phyloP scores from a whole-genome alignment of 1,140 invertebrate genomes.

The Dreissena polymorpha region DNA sequence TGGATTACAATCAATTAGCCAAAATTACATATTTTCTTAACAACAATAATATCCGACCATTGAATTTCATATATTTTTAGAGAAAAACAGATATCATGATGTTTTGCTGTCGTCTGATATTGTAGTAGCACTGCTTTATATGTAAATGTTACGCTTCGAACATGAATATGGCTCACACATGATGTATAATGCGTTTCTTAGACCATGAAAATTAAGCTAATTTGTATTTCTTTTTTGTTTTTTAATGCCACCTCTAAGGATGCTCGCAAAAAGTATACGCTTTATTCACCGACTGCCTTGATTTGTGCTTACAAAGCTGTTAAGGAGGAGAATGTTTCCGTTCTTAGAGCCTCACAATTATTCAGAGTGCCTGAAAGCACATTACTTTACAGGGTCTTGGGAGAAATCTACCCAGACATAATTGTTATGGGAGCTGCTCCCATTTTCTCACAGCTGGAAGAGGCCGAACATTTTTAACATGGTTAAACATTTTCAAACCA shows the following conservation, averaged over 20 bases:
- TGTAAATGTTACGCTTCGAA: too few relatives aligned
- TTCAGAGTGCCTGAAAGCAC: background rate
- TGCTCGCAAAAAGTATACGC: background rate
- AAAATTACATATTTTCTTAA: too few relatives aligned
- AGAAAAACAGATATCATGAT: too few relatives aligned
- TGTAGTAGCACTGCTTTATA: too few relatives aligned
- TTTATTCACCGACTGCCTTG: slow-evolving; percentile 21
- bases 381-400: background rate
- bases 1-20: too few relatives aligned
- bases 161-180: too few relatives aligned
- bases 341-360: background rate
- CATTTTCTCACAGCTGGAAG: slow-evolving; percentile 9
- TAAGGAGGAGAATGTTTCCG: background rate
- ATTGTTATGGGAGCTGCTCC: background rate
- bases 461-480: background rate
- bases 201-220: background rate
- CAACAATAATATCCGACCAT: too few relatives aligned
- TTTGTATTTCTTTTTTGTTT: background rate
- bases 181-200: slow-evolving; percentile 2
- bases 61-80: too few relatives aligned
- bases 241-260: slow-evolving; percentile 3
- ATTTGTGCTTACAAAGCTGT: slow-evolving; percentile 20
- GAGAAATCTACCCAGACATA: background rate
- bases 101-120: too few relatives aligned
- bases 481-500: background rate